phyloP scores from a whole-genome alignment of 2,797 vertebrate genomes.

The Scomberomorus guttatus region DNA sequence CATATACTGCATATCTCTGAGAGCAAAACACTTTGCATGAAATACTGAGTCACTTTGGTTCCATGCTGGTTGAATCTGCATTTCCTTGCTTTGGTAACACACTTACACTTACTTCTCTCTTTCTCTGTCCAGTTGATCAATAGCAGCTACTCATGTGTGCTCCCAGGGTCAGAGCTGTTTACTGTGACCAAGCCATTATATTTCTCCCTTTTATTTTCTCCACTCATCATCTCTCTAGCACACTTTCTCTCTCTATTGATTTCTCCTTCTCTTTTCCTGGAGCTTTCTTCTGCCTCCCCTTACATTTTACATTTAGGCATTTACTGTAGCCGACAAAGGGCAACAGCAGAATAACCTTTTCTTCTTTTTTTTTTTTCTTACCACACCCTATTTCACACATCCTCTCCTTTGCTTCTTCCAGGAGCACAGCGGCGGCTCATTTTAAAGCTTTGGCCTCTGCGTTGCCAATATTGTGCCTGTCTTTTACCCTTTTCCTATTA shows the following conservation, averaged over 20 bases:
- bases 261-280: neutral
- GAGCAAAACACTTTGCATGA: no score
- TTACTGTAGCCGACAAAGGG: neutral
- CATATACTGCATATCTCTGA: no score
- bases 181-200: slow-evolving; percentile 17
- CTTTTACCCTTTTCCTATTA: slow-evolving; percentile 34
- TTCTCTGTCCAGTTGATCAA: slow-evolving; percentile 1
- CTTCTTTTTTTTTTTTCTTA: neutral
- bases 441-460: slow-evolving; percentile 30
- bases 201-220: slow-evolving; percentile 25
- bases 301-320: slow-evolving; percentile 3
- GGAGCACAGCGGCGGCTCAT: neutral
- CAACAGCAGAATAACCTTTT: neutral
- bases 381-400: neutral
- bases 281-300: slow-evolving; percentile 8
- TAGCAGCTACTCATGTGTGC: slow-evolving; percentile 26
- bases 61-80: neutral
- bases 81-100: neutral
- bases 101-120: neutral
- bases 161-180: slow-evolving; percentile 26
- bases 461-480: slow-evolving; percentile 24
- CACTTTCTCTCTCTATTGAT: slow-evolving; percentile 30
- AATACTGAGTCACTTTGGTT: neutral
- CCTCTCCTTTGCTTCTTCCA: neutral
- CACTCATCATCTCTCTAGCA: slow-evolving; percentile 6